Evolutionary conservation across 2,797 vertebrate species (phyloP), one percentile per base, ranked within the genome.

Genomic region (Sebastes kiyomatsui): DNA sequence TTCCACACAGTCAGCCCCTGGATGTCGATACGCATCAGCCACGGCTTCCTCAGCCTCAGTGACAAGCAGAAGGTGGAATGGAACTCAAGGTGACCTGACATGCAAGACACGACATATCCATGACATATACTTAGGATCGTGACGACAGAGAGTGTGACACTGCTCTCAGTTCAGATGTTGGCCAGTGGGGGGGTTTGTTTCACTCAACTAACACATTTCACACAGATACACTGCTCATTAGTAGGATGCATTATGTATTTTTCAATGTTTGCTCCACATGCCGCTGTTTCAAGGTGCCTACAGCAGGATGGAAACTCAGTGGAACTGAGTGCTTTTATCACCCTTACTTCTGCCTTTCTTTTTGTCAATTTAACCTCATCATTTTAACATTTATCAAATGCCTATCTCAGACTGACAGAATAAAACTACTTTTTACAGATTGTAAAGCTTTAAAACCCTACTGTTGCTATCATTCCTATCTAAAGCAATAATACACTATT

Each of bases 51-150:
- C 77, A 83, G 76, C 86, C 97, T 99, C 89, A 96, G 91, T 79
- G 90, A 94, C 82, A 97, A 97, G 92, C 97, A 99, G 95, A 98
- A 97, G 96, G 97, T 99, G 22, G 99, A 99, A 93, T 99, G 99
- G 98, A 99, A 99, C 95, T 99, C 99, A 83, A 99, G 98, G 98
- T 99, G 64, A 94, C 61, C 38, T 8, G 46, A 77, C 23, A 54
- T 54, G n/a, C 49, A 10, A 22, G 49, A 49, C 18, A 49, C 7
- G 46, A 49, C 46, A 8, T 49, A 18, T 32, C 32, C 56, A 0
- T 46, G 42, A 18, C 14, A 18, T 46, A 46, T 32, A 35, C 52
- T 60, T 7, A 2, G 16, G 6, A 30, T 33, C 16, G 1, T 14
- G 32, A 58, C 14, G 32, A 65, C 16, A 25, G 60, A 33, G 35